Conservation (phyloP, 2,888 invertebrate genomes). For the Eupsilia transversa region DNA sequence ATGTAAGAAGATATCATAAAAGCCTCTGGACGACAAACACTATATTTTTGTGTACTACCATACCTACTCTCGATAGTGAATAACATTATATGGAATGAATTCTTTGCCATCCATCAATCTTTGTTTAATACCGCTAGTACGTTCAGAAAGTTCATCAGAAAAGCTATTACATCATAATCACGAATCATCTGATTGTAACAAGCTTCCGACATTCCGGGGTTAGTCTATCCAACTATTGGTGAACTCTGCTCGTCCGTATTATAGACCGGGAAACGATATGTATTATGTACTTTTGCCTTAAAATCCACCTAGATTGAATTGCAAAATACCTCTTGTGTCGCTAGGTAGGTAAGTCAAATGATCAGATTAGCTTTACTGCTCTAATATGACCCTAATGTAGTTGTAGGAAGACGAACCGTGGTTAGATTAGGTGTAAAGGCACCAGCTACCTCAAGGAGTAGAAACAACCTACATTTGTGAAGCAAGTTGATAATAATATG, state of each 20-base stretch:
- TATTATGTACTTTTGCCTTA: neutral
- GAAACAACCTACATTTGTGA: neutral
- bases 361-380: no score
- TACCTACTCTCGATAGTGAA: neutral
- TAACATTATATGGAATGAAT: neutral
- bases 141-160: conserved; percentile 27
- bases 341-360: neutral
- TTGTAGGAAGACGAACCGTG: neutral
- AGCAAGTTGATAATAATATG: neutral
- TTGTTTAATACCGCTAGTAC: conserved; percentile 11
- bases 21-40: neutral
- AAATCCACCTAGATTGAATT: neutral
- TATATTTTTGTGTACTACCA: neutral
- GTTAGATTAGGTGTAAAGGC: neutral
- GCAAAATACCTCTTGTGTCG: neutral
- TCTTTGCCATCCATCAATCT: conserved; percentile 3
- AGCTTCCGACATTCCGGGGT: conserved; percentile 24
- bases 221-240: neutral
- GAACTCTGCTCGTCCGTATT: neutral
- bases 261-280: neutral
- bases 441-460: neutral
- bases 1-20: conserved; percentile 13
- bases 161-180: conserved; percentile 45
- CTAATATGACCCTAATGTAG: neutral
- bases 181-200: conserved; percentile 36